Conservation (phyloP, 2,797 vertebrate genomes). For the Smutsia gigantea region DNA sequence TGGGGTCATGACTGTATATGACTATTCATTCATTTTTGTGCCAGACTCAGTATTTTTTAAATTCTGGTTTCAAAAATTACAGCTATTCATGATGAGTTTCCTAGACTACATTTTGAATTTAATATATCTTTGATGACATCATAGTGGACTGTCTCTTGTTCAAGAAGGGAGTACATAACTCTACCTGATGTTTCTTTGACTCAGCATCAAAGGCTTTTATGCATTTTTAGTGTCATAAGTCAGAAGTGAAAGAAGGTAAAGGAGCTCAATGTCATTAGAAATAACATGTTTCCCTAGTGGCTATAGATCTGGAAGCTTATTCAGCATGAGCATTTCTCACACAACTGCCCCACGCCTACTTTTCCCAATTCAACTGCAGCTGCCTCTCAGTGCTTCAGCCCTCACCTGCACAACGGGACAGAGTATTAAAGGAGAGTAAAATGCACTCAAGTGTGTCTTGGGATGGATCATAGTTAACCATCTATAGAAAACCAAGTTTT, state of each 20-base stretch:
- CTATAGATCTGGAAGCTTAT: neutral
- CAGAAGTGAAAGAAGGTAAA: conserved; percentile 53
- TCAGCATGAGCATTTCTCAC: conserved; percentile 4
- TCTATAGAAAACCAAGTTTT: neutral
- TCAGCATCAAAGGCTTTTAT: conserved; percentile 53
- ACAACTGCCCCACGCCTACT: too few relatives aligned
- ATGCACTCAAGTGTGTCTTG: neutral
- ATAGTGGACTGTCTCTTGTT: conserved; percentile 49
- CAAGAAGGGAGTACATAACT: neutral
- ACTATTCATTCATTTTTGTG: conserved; percentile 42
- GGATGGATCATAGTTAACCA: neutral
- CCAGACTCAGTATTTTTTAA: conserved; percentile 19
- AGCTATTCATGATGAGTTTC: conserved; percentile 52
- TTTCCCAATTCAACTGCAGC: neutral
- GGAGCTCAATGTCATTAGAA: conserved; percentile 12
- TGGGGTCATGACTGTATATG: neutral
- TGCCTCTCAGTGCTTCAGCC: neutral
- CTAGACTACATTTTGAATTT: conserved; percentile 34
- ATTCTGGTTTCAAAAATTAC: conserved; percentile 25
- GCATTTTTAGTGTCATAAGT: conserved; percentile 47
- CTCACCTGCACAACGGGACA: neutral
- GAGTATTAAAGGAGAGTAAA: conserved; percentile 2
- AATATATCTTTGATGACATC: conserved; percentile 56
- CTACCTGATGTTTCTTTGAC: conserved; percentile 58
- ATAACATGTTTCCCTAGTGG: neutral